Conservation (phyloP, 1,140 invertebrate genomes). For the Alviniconcha marisindica region DNA sequence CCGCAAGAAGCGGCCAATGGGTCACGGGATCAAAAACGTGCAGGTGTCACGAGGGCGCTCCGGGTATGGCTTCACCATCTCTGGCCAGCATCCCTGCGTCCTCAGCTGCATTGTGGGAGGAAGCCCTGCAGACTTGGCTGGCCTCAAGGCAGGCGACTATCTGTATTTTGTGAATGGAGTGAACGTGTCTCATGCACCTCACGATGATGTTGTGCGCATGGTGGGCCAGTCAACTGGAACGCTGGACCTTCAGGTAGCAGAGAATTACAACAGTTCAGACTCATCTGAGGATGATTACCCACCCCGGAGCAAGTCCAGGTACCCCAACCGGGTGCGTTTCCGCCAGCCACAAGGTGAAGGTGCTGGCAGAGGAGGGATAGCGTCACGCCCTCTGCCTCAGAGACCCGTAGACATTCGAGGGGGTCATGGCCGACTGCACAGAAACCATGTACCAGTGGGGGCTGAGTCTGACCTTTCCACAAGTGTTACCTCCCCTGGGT, state of each 20-base stretch:
- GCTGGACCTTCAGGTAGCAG: conserved; percentile 88
- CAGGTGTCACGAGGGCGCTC: conserved; percentile 89
- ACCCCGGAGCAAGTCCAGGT: conserved; percentile 76
- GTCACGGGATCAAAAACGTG: conserved; percentile 88
- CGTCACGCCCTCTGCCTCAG: conserved; percentile 24
- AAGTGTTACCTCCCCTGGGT: conserved; percentile 42
- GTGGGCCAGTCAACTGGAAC: conserved; percentile 90
- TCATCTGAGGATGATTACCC: conserved; percentile 85
- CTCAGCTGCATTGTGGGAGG: conserved; percentile 90
- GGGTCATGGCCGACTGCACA: conserved; percentile 48
- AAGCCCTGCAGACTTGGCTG: conserved; percentile 90
- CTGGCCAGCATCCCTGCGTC: conserved; percentile 94
- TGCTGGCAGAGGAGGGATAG: neutral
- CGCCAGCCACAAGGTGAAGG: conserved; percentile 34
- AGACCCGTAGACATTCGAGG: conserved; percentile 9
- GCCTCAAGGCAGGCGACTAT: conserved; percentile 92
- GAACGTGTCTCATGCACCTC: conserved; percentile 91
- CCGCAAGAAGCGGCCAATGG: conserved; percentile 86
- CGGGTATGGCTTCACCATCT: conserved; percentile 95
- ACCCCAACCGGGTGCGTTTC: conserved; percentile 79
- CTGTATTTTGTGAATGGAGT: conserved; percentile 93
- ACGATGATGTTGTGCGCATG: conserved; percentile 94
- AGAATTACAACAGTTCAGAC: conserved; percentile 86
- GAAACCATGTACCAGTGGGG: conserved; percentile 31
- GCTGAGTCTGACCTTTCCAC: conserved; percentile 45